These are phyloP conservation scores for Diadumene lineata DNA, from an alignment of 92 coral and sea anemone genomes.

Conservation along the genomic window DNA sequence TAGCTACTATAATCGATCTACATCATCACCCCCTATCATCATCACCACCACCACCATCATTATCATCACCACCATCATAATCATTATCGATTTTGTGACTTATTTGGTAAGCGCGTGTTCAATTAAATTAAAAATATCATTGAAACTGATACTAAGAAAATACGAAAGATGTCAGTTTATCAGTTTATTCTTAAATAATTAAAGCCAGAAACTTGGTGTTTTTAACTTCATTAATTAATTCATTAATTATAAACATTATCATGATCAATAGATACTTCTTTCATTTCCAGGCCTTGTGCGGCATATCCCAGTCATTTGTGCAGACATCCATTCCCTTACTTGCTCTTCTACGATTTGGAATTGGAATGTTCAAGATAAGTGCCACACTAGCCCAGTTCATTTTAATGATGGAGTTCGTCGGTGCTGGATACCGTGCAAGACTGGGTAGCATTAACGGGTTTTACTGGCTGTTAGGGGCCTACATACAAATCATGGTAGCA, in stretches of 20 bases:
- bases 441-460: conserved; percentile 6
- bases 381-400: conserved; percentile 18
- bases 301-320: background rate
- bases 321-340: background rate
- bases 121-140: too few relatives aligned
- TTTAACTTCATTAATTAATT: too few relatives aligned
- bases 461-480: background rate
- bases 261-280: too few relatives aligned
- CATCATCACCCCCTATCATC: background rate
- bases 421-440: conserved; percentile 21
- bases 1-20: background rate
- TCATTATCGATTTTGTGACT: background rate
- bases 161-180: too few relatives aligned
- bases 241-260: too few relatives aligned
- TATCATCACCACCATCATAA: background rate
- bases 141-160: too few relatives aligned
- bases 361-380: conserved; percentile 23
- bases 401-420: conserved; percentile 25
- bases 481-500: background rate
- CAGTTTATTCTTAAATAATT: too few relatives aligned
- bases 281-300: conserved; percentile 11
- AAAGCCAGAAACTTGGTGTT: too few relatives aligned
- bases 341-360: conserved; percentile 15
- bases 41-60: background rate
- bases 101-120: background rate